Evolutionary conservation across 2,888 invertebrate species (phyloP), one percentile per base, ranked within the genome.

Genomic region (Megastigmus dorsalis): DNA sequence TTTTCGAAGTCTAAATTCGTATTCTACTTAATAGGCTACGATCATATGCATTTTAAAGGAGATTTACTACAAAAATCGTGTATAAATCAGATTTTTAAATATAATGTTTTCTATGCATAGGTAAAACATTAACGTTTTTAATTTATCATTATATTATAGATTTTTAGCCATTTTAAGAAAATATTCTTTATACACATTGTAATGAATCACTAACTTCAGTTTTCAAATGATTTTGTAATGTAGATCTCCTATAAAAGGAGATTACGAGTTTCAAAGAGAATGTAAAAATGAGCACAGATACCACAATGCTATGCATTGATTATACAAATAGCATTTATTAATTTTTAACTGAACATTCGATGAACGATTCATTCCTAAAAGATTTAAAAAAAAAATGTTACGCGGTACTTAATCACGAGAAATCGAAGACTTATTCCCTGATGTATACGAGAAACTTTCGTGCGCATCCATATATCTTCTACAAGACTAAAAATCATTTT

Each of bases 361-460:
- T 60, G 43, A 59, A 66, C 48, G 41, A 73, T 73, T 23, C 72
- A 66, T 66, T 73, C 59, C 67, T 69, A 23, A 68, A 63, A 1
- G 45, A 60, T 13, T n/a, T n/a, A 59, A 33, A n/a, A 57, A 68
- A 65, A 63, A 52, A 60, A 67, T 57, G 41, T 54, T 67, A 41
- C 48, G 52, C 50, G 52, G 68, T 73, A 73, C 62, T 73, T 68
- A 76, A 73, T 76, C 23, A 59, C 57, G 68, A 73, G 68, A 76
- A 71, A 71, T 71, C 41, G 38, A 70, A 75, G 71, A 71, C 69
- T 75, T 67, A 69, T 50, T 63, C 62, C 70, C 63, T 10, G 62
- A 71, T 57, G 70, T 71, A 75, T 71, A 71, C 67, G 70, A 71
- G 45, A 62, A 60, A 62, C 36, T 57, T 54, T 75, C 66, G 41